phyloP scores from a whole-genome alignment of 2,797 vertebrate species.

The Spinus pinus region DNA sequence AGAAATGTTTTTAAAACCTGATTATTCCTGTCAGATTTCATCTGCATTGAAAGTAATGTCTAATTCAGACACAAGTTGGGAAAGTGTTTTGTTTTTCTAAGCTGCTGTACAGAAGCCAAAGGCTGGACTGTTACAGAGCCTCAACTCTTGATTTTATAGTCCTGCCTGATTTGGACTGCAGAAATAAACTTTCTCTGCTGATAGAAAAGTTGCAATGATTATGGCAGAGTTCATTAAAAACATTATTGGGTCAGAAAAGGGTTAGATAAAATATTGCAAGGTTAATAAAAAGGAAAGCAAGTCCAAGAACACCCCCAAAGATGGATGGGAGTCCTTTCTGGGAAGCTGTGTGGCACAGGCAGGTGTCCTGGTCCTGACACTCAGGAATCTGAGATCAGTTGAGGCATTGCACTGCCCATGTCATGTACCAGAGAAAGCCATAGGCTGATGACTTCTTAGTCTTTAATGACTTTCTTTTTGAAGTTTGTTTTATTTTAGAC shows the following conservation, averaged over 20 bases:
- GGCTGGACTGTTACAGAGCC: not conserved
- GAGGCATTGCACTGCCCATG: not conserved
- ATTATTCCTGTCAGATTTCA: constrained; percentile 21
- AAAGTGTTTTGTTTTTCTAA: not conserved
- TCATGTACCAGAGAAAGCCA: not conserved
- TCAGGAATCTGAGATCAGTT: not conserved
- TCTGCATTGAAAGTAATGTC: not conserved
- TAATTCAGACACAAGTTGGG: not conserved
- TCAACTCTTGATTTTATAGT: not conserved
- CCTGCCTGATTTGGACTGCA: not conserved
- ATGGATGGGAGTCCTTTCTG: not conserved
- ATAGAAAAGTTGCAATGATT: not conserved
- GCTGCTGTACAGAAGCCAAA: not conserved
- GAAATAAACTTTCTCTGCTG: not conserved
- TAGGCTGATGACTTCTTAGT: not conserved
- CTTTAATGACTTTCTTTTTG: not conserved
- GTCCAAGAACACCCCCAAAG: fast-evolving
- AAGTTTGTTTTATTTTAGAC: not conserved
- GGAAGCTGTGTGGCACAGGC: not conserved
- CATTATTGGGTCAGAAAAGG: not conserved
- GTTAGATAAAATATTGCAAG: not conserved
- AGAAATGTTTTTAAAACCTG: constrained; percentile 24
- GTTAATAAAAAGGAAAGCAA: not conserved
- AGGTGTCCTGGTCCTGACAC: not conserved
- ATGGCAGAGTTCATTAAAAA: not conserved